A percentile compares a stretch with the other conserved stretches of the same genome.
Evolutionary conservation across 2,888 invertebrate species (phyloP).

Genomic region (Meliscaeva auricollis): DNA sequence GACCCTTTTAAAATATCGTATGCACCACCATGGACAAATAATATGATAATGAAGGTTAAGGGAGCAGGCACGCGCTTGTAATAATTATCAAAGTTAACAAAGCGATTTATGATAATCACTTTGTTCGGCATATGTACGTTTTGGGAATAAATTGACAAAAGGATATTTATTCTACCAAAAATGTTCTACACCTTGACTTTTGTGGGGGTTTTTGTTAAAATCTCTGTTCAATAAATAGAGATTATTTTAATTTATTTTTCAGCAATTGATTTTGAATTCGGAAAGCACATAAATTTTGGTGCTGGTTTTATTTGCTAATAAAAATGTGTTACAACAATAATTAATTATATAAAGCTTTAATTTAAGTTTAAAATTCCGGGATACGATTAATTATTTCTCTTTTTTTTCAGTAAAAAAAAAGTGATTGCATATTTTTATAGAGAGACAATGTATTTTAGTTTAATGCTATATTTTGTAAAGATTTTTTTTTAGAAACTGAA

Average conservation of each 20-base stretch:
- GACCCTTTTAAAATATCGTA: background rate
- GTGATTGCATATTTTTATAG: too few species aligned
- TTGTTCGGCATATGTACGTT: background rate
- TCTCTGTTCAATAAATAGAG: background rate
- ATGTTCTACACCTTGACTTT: background rate
- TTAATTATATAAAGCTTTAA: too few species aligned
- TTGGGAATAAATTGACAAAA: background rate
- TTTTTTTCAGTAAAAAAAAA: too few species aligned
- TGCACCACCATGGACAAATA: background rate
- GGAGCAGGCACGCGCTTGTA: constrained; percentile 11
- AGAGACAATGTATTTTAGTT: too few species aligned
- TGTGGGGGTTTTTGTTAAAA: background rate
- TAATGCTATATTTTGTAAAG: too few species aligned
- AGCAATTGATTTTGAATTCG: too few species aligned
- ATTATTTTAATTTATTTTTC: background rate
- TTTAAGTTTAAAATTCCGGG: too few species aligned
- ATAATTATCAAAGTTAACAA: constrained; percentile 27
- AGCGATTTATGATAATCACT: constrained; percentile 23
- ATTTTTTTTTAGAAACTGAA: too few species aligned
- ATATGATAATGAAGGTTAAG: constrained; percentile 4
- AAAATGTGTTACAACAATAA: too few species aligned
- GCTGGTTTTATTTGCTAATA: too few species aligned
- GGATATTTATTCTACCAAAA: background rate
- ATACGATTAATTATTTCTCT: too few species aligned
- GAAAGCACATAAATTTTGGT: too few species aligned